A percentile compares a stretch with the other conserved stretches of the same genome.
Conservation (phyloP, 2,888 invertebrate genomes). For the Trichogramma dendrolimi region DNA sequence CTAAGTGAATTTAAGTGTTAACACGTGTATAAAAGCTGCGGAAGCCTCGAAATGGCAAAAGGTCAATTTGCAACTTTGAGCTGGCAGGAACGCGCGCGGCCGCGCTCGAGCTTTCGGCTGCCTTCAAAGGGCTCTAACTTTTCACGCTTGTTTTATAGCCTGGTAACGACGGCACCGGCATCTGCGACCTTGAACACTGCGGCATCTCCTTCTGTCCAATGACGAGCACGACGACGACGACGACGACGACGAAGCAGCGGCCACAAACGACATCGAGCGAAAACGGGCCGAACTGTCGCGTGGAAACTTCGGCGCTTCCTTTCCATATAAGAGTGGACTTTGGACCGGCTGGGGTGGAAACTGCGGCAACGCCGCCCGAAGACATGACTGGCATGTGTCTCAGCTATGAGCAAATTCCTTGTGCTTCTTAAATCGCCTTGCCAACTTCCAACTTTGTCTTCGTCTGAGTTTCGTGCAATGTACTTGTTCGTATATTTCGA, state of each 20-base stretch:
- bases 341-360: slow-evolving; percentile 64
- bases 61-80: slow-evolving; percentile 17
- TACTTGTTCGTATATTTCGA: too few species aligned
- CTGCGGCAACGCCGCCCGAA: slow-evolving; percentile 60
- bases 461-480: too few species aligned
- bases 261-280: slow-evolving; percentile 21
- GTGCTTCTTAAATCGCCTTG: slow-evolving; percentile 49
- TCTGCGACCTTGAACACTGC: slow-evolving; percentile 77
- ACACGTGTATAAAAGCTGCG: too few species aligned
- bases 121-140: background rate
- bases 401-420: slow-evolving; percentile 68
- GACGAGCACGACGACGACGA: background rate
- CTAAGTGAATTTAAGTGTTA: too few species aligned
- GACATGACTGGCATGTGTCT: slow-evolving; percentile 80
- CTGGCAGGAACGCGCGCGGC: background rate
- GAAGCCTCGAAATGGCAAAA: slow-evolving; percentile 18
- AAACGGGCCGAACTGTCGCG: slow-evolving; percentile 56
- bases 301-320: slow-evolving; percentile 73
- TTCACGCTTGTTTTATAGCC: slow-evolving; percentile 52
- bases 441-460: background rate
- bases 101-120: background rate
- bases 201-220: slow-evolving; percentile 66
- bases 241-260: background rate
- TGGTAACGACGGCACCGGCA: slow-evolving; percentile 58
- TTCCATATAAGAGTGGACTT: slow-evolving; percentile 77